Percentiles rank a stretch among this genome's conserved stretches.
Evolutionary conservation across 2,113 vertebrate species (phyloP).

Genomic region (Mormyrus iriodes): DNA sequence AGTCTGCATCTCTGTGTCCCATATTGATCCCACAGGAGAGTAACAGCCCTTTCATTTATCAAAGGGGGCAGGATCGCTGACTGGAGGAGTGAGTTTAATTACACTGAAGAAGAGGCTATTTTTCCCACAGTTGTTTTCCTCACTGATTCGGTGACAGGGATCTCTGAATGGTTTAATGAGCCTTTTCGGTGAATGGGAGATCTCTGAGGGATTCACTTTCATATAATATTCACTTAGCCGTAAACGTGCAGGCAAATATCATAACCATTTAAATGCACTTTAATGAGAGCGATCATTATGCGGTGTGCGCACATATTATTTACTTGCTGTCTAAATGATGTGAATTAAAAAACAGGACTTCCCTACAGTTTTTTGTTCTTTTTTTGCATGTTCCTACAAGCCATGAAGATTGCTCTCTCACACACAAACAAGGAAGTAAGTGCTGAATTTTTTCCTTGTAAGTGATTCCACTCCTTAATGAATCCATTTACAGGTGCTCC

Average conservation of each 20-base stretch:
- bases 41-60: conserved; percentile 15
- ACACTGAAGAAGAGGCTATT: conserved; percentile 13
- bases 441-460: background rate
- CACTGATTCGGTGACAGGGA: conserved; percentile 18
- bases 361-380: background rate
- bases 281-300: background rate
- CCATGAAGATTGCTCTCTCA: background rate
- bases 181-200: background rate
- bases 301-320: background rate
- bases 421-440: background rate
- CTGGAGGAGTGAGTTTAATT: conserved; percentile 20
- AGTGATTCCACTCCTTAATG: background rate
- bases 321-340: background rate
- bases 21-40: conserved; percentile 18
- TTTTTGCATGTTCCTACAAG: background rate
- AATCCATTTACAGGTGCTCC: background rate
- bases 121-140: conserved; percentile 8
- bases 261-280: background rate
- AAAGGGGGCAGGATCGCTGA: conserved; percentile 1
- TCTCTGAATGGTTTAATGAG: conserved; percentile 8
- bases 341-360: background rate
- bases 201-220: background rate
- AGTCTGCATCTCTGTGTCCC: background rate
- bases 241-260: background rate
- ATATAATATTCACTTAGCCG: background rate